A percentile compares a stretch with the other conserved stretches of the same genome.
These are phyloP conservation scores for Drosophila setifemur DNA, from an alignment of 1,140 invertebrate genomes.

Conservation along the genomic window DNA sequence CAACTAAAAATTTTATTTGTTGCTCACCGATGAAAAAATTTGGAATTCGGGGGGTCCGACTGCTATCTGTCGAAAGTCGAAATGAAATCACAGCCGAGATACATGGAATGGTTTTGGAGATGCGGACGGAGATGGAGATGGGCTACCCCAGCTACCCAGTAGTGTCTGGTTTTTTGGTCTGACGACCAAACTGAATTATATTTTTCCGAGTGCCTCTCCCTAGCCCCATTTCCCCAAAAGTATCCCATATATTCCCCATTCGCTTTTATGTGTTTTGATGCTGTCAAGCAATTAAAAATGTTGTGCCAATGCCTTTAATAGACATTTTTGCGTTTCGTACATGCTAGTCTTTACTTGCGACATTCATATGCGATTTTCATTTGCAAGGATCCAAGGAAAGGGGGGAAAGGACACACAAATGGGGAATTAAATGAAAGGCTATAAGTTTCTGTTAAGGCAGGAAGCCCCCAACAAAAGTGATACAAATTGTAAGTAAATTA, in stretches of 20 bases:
- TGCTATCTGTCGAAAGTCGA: slow-evolving; percentile 41
- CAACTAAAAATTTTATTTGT: slow-evolving; percentile 37
- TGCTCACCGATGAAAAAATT: neutral
- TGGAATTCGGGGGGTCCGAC: too few relatives aligned
- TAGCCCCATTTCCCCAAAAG: neutral
- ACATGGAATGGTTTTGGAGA: slow-evolving; percentile 21
- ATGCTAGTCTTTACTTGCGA: slow-evolving; percentile 52
- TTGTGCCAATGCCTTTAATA: slow-evolving; percentile 67
- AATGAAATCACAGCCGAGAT: slow-evolving; percentile 63
- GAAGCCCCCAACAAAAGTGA: slow-evolving; percentile 9
- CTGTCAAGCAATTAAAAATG: slow-evolving; percentile 76
- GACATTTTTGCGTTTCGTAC: slow-evolving; percentile 52
- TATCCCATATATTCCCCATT: neutral
- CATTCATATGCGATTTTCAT: slow-evolving; percentile 52
- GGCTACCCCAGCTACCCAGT: slow-evolving; percentile 1
- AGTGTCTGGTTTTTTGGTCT: slow-evolving; percentile 32
- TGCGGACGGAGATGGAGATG: neutral
- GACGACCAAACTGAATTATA: slow-evolving; percentile 70
- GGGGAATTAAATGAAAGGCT: slow-evolving; percentile 19
- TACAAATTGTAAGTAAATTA: slow-evolving; percentile 39
- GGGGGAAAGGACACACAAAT: slow-evolving; percentile 20
- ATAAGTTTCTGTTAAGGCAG: neutral
- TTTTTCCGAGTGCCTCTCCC: slow-evolving; percentile 31
- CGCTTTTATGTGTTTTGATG: slow-evolving; percentile 57
- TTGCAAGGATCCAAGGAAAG: neutral